Evolutionary conservation across 2,888 invertebrate genomes (phyloP), one percentile per base, ranked within the genome.

Genomic region (Globia sparganii): DNA sequence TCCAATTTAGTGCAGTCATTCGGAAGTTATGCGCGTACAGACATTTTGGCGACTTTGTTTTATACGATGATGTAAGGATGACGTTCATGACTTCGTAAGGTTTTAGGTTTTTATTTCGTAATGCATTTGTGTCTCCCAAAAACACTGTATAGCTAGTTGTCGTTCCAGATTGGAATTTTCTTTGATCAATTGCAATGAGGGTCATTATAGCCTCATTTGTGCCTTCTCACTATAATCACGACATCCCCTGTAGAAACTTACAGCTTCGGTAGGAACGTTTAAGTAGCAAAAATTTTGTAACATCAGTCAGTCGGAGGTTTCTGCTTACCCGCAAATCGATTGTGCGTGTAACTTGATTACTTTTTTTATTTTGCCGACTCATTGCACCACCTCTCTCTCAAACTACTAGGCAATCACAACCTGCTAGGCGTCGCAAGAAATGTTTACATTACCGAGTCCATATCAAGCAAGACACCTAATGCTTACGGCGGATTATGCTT

Each of bases 381-480:
- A 56, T 72, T 80, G 64, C 72, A 72, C 66, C 31, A 75, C n/a
- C 49, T 28, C 65, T 49, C 43, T 62, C 64, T 34, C 58, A 75
- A 81, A 83, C 75, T 89, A 93, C 91, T 83, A 92, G 91, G 92
- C 86, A 59, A 84, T 84, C 90, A 93, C 84, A 91, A 92, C 89
- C 89, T 90, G 91, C 89, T 88, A 89, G 86, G 90, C 83, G 80
- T 81, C 89, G 88, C 89, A 88, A 77, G 86, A 87, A 84, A 86
- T 95, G 94, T 94, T 95, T 94, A 94, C 91, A 93, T 90, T 90
- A 86, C 76, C 72, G 68, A 86, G 75, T 69, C 93, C 93, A 90
- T 94, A 94, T 94, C 93, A 87, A 91, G 91, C 88, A 85, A 89
- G 89, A 89, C 76, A 89, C 85, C 75, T 93, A 92, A 92, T 88